Base-by-base conservation (phyloP, 2,888 invertebrate genomes). In the Corbicula japonica region DNA sequence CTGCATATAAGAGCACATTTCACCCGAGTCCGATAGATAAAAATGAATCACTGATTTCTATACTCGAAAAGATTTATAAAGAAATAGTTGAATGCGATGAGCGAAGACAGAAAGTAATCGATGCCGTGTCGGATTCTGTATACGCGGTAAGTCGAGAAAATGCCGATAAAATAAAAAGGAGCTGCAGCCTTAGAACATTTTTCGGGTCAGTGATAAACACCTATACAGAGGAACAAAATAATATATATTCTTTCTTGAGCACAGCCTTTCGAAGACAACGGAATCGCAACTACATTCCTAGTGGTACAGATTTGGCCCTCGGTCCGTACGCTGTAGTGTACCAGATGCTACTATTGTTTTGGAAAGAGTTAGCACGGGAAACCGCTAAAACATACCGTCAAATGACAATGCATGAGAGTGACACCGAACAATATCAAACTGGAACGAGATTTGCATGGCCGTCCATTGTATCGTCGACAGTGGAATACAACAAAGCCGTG, bases 391-490 rank as follows among this genome's bases (percentile, higher is more conserved):
- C 76, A 3, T 76, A 76, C 35, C 48, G 80, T 4, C 73, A 70
- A 60, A 70, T 80, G 73, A 38, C 54, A 30, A 23, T 80, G 3
- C 18, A 50, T 0, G 23, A 21, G 38, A 23, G 5, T 12, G 73
- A 80, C 41, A 23, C 52, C 0, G 46, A 38, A 10, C 72, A 63
- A 34, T 80, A 80, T 35, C 23, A 46, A 44, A 26, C 28, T 15
- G 80, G 80, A 8, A 54, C 56, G 8, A 71, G 56, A 32, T 80
- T 80, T 26, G 30, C 46, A 2, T 80, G 80, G 76, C 28, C 69
- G n/a, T 76, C 76, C 0, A 65, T 80, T 46, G 73, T 80, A 4
- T 80, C 80, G n/a, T 73, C 76, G 2, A 66, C 76, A 15, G 44
- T 73, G n/a, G n/a, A 63, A 18, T 23, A 10, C n/a, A 8, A 32